Evolutionary conservation across 1,140 invertebrate genomes (phyloP), one percentile per base, ranked within the genome.

Genomic region (Paramacrobiotus metropolitanus): DNA sequence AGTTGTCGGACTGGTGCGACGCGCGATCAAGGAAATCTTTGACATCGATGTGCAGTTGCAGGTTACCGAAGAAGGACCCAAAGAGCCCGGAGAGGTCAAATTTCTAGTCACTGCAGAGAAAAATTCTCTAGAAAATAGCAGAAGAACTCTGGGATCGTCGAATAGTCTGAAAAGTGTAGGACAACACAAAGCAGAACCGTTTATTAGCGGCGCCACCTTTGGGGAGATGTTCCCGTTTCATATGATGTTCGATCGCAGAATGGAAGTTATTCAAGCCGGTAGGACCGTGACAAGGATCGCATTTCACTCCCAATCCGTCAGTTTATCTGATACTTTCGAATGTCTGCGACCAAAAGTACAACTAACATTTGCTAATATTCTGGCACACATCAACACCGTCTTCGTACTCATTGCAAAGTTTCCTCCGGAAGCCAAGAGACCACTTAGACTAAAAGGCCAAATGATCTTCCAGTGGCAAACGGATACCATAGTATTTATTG

Each of bases 181-280:
- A 21, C 2, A n/a, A 21, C 21, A 4, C 29, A n/a, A 15, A 21
- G 44, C 2, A 21, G 60, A n/a, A 61, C 9, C 45, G 1, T 21
- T 24, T 21, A 59, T 21, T 44, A 29, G 20, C 61, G 21, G n/a
- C 28, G 31, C n/a, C 21, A 31, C 61, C 59, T 40, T 62, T 21
- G 61, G n/a, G 21, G 63, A 61, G 9, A 65, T 67, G 21, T 68
- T 71, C 55, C 70, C 70, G 0, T 71, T 69, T 61, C 70, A 71
- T 62, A 65, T 71, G 15, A 65, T 70, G 15, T 70, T 71, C 62
- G 66, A 71, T 59, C 31, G 65, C 31, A 29, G 62, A 15, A 15
- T 55, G 15, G 48, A 9, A 4, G 48, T 55, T 15, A 40, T n/a
- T 9, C n/a, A 9, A 9, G 9, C 9, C n/a, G 34, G 34, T 9